Base-by-base conservation (phyloP, 2,797 vertebrate genomes). In the Peromyscus attwateri region DNA sequence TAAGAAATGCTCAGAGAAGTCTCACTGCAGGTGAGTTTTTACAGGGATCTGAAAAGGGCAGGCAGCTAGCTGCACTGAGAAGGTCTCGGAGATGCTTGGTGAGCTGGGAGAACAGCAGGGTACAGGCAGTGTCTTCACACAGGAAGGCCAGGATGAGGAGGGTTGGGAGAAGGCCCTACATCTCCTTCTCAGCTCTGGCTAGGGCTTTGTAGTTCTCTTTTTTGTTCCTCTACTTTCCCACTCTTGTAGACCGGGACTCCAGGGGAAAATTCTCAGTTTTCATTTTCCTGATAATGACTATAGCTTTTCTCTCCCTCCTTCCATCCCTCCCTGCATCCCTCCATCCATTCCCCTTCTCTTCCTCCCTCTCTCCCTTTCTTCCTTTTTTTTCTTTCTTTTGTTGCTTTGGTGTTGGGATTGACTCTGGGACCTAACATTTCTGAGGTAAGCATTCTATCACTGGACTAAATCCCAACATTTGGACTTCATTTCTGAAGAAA, bases 401-500 rank as follows among this genome's bases (percentile, higher is more conserved):
- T 87, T 27, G 19, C 3, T 87, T 43, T 87, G 19, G 60, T 23
- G 34, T 14, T 87, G 34, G 46, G 13, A 6, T 37, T 9, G 1
- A 37, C 23, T 27, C 13, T 25, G 43, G 46, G 7, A 55, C 21
- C 34, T 55, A n/a, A 7, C 13, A 88, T 37, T 55, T 73, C 14
- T 9, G 19, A 40, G 14, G 14, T 37, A 87, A 46, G 17, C 31
- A n/a, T 31, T n/a, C 31, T 55, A 21, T 55, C 77, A n/a, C 49
- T 55, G 49, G 7, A 52, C 5, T 37, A 37, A 55, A 87, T 55
- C 34, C n/a, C 14, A 55, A 73, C 34, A 37, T 55, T 80, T 70
- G 46, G n/a, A 40, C 43, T 68, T 90, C 7, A 84, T 89, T 94
- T 82, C 34, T 87, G 52, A 87, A 71, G 64, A 80, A 91, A 62